phyloP scores from a whole-genome alignment of 2,797 vertebrate genomes.

The Simalia tracyae region DNA sequence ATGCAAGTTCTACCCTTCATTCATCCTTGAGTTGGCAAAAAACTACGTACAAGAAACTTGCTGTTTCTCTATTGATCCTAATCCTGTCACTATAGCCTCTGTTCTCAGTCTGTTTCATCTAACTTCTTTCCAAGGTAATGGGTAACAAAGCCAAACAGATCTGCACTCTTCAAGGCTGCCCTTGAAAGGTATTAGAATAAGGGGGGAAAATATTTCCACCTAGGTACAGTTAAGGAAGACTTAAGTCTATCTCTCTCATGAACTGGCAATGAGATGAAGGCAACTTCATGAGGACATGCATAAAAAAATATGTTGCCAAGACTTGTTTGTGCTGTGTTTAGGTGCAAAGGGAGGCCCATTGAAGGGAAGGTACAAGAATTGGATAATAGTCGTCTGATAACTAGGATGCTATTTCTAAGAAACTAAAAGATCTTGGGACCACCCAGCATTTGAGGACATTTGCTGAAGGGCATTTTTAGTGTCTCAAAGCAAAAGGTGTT shows the following conservation, averaged over 20 bases:
- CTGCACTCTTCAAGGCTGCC: not conserved
- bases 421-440: not conserved
- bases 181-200: not conserved
- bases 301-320: not conserved
- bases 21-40: not conserved
- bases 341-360: not conserved
- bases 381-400: not conserved
- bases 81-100: not conserved
- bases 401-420: not conserved
- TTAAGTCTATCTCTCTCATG: not conserved
- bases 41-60: not conserved
- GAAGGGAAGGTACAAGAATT: not conserved
- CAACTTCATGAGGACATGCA: not conserved
- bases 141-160: not conserved
- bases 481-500: not conserved
- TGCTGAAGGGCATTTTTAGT: not conserved
- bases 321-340: not conserved
- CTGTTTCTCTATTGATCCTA: not conserved
- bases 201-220: not conserved
- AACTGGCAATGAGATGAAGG: not conserved
- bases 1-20: not conserved
- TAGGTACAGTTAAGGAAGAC: not conserved
- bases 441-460: not conserved
- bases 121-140: not conserved
- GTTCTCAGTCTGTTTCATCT: not conserved